Conservation (phyloP, 2,888 invertebrate species). For the Mythimna loreyi region DNA sequence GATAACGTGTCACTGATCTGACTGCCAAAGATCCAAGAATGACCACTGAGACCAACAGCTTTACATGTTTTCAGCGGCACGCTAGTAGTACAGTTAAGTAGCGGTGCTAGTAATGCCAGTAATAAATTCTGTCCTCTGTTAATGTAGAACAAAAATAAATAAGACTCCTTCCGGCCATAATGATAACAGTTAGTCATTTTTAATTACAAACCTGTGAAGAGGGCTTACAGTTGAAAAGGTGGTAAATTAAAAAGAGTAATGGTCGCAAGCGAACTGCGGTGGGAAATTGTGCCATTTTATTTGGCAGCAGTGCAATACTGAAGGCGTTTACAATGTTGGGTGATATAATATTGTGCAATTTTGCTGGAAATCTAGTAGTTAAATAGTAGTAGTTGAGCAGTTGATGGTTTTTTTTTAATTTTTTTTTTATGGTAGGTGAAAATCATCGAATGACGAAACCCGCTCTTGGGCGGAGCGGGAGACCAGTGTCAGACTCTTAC, state of each 20-base stretch:
- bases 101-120: too few relatives aligned
- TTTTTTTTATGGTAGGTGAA: too few relatives aligned
- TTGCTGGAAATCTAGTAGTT: background rate
- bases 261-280: background rate
- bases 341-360: background rate
- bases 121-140: background rate
- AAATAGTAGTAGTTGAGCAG: background rate
- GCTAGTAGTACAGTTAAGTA: too few relatives aligned
- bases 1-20: too few relatives aligned
- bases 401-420: too few relatives aligned
- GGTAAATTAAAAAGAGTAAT: constrained; percentile 10
- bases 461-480: too few relatives aligned
- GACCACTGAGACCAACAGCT: too few relatives aligned
- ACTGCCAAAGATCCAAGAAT: too few relatives aligned
- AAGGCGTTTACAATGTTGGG: background rate
- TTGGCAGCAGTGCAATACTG: background rate
- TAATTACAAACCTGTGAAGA: constrained; percentile 18
- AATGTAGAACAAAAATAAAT: background rate
- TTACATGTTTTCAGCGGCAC: too few relatives aligned
- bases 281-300: constrained; percentile 6
- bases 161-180: background rate
- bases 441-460: too few relatives aligned
- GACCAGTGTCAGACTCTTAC: too few relatives aligned
- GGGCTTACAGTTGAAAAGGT: constrained; percentile 13
- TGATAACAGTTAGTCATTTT: constrained; percentile 23